Base-by-base conservation (phyloP, 2,797 vertebrate species). In the Echeneis naucrates region DNA sequence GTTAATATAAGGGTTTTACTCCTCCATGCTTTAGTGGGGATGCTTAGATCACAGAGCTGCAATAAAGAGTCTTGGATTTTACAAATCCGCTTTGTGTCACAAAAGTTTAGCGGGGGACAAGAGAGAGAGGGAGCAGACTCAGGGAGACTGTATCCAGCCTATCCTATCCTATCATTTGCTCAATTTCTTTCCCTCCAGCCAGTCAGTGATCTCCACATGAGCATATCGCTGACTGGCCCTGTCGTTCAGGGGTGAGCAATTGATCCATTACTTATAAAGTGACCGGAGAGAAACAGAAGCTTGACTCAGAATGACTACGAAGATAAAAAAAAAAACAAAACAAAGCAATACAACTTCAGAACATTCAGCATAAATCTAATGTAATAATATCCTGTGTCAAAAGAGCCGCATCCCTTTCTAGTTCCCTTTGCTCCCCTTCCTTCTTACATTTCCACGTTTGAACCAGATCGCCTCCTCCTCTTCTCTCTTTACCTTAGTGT, bases 31-130 rank as follows among this genome's bases (percentile, higher is more conserved):
- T 52, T 61, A 35, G 53, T 62, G 71, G 63, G 75, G 21, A 4
- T 30, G 68, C 55, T 48, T 52, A 54, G 59, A 71, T 75, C 47
- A 50, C 45, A 58, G 75, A 82, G 73, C 85, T 50, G 77, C 80
- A 77, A 26, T 72, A 66, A 56, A 70, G n/a, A 77, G 81, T 82
- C 84, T 24, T 78, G 80, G 81, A 88, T 86, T 91, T 88, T 70
- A 72, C 68, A 90, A 92, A 90, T 88, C 87, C 66, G 78, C 87
- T 92, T 91, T 92, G 83, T 85, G 89, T 91, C 87, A 88, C 44
- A 47, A 69, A 88, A 87, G 63, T 87, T 85, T 56, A 59, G 72
- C 57, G 51, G 80, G 47, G 62, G 56, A n/a, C n/a, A 30, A 30
- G 60, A 77, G 71, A 79, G 65, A 63, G 80, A 63, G 24, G 56